Base-by-base conservation (phyloP, 2,113 vertebrate species). In the Oxyura jamaicensis region DNA sequence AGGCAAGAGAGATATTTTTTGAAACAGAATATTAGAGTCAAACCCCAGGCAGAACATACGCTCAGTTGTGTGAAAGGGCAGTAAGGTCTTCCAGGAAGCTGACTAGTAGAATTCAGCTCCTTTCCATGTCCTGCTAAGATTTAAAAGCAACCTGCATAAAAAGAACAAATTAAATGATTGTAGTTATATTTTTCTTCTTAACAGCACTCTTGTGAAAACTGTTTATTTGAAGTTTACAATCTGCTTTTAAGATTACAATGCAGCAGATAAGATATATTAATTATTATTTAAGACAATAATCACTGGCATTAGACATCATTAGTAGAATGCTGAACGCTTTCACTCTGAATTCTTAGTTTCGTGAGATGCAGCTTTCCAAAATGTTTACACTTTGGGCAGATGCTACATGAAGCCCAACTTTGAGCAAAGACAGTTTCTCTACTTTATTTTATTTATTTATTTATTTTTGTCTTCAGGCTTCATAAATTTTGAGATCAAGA, bases 41-140 rank as follows among this genome's bases (percentile, higher is more conserved):
- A 78, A 65, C 4, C 5, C 21, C 20, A 71, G 14, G 16, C 14
- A 81, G n/a, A 12, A 11, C 20, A 73, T 0, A 1, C 21, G 4
- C 13, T 18, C 3, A 1, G 1, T 31, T 42, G 16, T 17, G 28
- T 83, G 63, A 77, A 88, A 85, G 3, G 50, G 23, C 50, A 52
- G 23, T 13, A 52, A 52, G 22, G 3, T 9, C 14, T 88, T 86
- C 41, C 53, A 55, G 25, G 12, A 80, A 82, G 21, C 1, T 67
- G 22, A 14, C 22, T 88, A 14, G 4, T 67, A 6, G 20, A 3
- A 1, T 18, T 63, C n/a, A 72, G 4, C 2, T 16, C 15, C 13
- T 17, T 84, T 63, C 9, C 17, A 10, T 67, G 28, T 41, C 33
- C 52, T 53, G 7, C 19, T 17, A 73, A 50, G 3, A 69, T 53